These are phyloP conservation scores for Thinocorus orbignyianus DNA, from an alignment of 2,113 vertebrate genomes.

Conservation along the genomic window DNA sequence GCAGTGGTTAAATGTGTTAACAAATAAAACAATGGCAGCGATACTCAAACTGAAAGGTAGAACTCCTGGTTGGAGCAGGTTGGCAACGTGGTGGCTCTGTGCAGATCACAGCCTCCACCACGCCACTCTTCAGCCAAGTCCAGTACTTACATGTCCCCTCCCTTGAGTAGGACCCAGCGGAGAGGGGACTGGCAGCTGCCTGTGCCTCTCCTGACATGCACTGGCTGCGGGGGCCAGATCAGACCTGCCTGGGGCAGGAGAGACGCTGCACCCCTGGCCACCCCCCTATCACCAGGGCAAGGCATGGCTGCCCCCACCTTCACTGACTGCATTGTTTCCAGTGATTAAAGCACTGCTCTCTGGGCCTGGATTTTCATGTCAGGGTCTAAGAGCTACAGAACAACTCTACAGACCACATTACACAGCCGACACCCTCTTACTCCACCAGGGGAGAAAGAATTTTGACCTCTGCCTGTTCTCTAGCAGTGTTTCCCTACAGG, in stretches of 20 bases:
- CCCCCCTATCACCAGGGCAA: not conserved
- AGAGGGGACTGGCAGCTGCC: not conserved
- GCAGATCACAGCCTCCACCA: not conserved
- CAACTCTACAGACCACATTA: not conserved
- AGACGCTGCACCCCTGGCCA: not conserved
- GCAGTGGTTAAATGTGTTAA: not conserved
- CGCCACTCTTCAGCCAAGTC: not conserved
- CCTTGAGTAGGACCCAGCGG: accelerated
- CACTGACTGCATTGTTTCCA: not conserved
- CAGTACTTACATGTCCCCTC: not conserved
- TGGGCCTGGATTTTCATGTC: not conserved
- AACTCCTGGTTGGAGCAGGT: not conserved
- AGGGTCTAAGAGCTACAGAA: not conserved
- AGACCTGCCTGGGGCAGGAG: accelerated
- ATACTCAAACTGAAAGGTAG: not conserved
- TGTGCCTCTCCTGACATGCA: accelerated
- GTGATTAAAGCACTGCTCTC: not conserved
- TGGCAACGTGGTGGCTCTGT: not conserved
- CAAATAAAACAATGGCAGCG: not conserved
- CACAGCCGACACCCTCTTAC: not conserved
- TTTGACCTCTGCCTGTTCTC: not conserved
- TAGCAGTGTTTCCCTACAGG: not conserved
- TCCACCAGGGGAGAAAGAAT: not conserved
- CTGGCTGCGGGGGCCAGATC: not conserved
- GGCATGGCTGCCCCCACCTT: not conserved